Conservation (phyloP, 2,888 invertebrate species). For the Pogonocherus hispidulus region DNA sequence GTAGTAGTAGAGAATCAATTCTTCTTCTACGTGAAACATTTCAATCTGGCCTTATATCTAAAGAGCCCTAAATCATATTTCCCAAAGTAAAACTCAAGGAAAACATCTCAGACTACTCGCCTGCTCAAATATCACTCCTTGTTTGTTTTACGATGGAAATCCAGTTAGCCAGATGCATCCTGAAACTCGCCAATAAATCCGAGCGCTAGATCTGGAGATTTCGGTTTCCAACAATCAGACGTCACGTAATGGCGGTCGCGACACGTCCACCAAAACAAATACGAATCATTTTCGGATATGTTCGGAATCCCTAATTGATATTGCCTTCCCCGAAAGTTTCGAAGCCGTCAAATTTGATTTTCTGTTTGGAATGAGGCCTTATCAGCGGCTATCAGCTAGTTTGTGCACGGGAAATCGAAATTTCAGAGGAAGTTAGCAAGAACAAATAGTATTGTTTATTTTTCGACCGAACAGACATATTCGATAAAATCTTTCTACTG, state of each 20-base stretch:
- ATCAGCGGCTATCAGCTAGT: not conserved
- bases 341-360: not conserved
- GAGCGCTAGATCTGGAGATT: not conserved
- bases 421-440: too few species aligned
- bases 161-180: constrained; percentile 23
- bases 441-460: too few species aligned
- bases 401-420: too few species aligned
- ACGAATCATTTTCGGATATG: constrained; percentile 28
- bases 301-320: constrained; percentile 33
- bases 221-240: constrained; percentile 11
- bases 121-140: constrained; percentile 19
- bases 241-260: constrained; percentile 31
- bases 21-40: too few species aligned
- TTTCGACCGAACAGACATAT: too few species aligned
- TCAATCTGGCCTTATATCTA: too few species aligned
- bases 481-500: too few species aligned
- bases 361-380: not conserved
- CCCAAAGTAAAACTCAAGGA: not conserved
- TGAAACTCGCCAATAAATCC: constrained; percentile 1
- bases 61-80: not conserved
- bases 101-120: not conserved
- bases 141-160: constrained; percentile 29
- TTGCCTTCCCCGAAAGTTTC: constrained; percentile 8
- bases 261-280: constrained; percentile 33
- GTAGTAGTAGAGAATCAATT: too few species aligned